A percentile compares a stretch with the other conserved stretches of the same genome.
These are phyloP conservation scores for Ptilorrhoa leucosticta DNA, from an alignment of 2,113 vertebrate species.

Conservation along the genomic window DNA sequence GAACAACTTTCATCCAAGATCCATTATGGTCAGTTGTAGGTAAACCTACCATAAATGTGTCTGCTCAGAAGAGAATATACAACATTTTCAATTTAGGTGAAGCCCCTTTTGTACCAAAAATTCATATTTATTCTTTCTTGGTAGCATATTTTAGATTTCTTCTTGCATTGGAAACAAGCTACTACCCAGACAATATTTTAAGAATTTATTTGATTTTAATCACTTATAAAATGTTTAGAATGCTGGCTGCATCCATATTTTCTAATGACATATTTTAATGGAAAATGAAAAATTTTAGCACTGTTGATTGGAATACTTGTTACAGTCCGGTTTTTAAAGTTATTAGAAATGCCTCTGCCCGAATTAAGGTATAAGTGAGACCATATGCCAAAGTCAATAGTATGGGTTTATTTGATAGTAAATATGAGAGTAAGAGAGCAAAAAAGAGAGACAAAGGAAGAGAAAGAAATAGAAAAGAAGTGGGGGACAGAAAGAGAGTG, in stretches of 20 bases:
- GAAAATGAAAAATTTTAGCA: not conserved
- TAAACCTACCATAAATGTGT: not conserved
- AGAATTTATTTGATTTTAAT: not conserved
- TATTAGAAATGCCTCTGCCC: not conserved
- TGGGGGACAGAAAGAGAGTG: not conserved
- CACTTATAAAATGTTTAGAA: not conserved
- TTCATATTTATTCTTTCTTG: not conserved
- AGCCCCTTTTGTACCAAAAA: not conserved
- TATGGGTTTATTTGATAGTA: not conserved
- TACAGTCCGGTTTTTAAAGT: rapidly evolving
- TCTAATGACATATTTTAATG: not conserved
- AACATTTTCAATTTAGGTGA: not conserved
- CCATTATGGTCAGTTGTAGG: not conserved
- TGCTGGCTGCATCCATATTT: not conserved
- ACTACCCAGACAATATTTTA: not conserved
- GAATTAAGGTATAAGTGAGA: not conserved
- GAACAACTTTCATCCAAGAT: not conserved
- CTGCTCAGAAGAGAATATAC: not conserved
- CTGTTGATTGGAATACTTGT: not conserved
- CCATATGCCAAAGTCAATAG: not conserved
- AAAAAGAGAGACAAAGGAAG: not conserved
- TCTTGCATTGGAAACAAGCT: not conserved
- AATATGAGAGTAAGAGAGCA: not conserved
- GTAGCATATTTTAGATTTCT: not conserved
- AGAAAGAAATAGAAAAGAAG: not conserved